These are phyloP conservation scores for Mongoloraphidia duomilia DNA, from an alignment of 2,888 invertebrate species.

Conservation along the genomic window DNA sequence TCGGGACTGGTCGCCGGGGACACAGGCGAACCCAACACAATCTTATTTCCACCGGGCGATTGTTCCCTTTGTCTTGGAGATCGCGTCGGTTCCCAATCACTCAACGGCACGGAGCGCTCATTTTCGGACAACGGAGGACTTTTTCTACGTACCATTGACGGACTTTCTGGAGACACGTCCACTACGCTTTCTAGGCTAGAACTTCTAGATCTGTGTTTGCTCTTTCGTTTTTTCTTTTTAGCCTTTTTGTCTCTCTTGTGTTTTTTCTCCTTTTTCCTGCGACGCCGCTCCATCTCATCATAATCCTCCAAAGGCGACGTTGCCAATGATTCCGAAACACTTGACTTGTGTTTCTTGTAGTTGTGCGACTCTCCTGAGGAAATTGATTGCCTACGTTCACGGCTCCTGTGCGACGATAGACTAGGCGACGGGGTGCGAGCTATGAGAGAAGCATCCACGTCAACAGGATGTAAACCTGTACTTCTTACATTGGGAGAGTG, in stretches of 20 bases:
- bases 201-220: constrained; percentile 49
- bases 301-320: constrained; percentile 5
- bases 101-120: constrained; percentile 28
- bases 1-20: constrained; percentile 34
- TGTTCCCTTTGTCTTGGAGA: constrained; percentile 15
- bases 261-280: constrained; percentile 57
- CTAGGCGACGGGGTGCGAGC: constrained; percentile 33
- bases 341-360: constrained; percentile 7
- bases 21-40: constrained; percentile 38
- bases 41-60: constrained; percentile 25
- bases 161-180: constrained; percentile 33
- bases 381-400: constrained; percentile 28
- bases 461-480: constrained; percentile 18
- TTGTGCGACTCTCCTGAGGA: constrained; percentile 26
- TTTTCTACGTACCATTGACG: constrained; percentile 12
- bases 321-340: constrained; percentile 23
- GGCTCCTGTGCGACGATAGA: constrained; percentile 16
- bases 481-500: constrained; percentile 18
- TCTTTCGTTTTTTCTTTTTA: constrained; percentile 54
- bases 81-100: constrained; percentile 33
- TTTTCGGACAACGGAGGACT: constrained; percentile 18
- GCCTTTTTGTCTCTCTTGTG: constrained; percentile 50
- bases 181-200: constrained; percentile 53
- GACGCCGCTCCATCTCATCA: constrained; percentile 30
- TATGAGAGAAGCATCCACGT: constrained; percentile 30